Base-by-base conservation (phyloP, 2,888 invertebrate genomes). In the Lampropteryx suffumata region DNA sequence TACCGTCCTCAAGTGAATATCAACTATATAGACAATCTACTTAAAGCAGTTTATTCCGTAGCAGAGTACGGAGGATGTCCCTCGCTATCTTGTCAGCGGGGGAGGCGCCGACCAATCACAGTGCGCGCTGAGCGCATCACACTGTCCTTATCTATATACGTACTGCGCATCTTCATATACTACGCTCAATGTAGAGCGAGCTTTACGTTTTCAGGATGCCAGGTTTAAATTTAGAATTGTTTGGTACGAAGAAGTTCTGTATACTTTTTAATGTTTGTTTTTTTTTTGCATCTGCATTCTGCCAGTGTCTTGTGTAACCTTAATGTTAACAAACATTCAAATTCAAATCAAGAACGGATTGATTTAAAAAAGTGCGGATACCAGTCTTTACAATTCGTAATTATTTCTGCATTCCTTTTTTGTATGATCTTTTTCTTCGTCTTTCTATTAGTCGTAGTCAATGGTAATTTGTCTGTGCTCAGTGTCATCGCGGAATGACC, bases 21-120 rank as follows among this genome's bases (percentile, higher is more conserved):
- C 59, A 55, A 64, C 80, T 67, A 50, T 81, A 72, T 9, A 0
- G 0, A 47, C 0, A n/a, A n/a, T 9, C 0, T 1, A 0, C 1
- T 52, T 67, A 81, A 50, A 66, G 72, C 56, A 12, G 40, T 51
- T 35, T 70, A 59, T 71, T 47, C 68, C 56, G 40, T 50, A 52
- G 55, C 72, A 50, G 32, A 29, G 50, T 41, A 58, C 69, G 80
- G 82, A 85, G 87, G 89, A 89, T 89, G 88, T 68, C 82, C 84
- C 84, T 76, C 76, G 78, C 83, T 89, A 89, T 89, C 89, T 89
- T 90, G 89, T 89, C 89, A 82, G 82, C 84, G 89, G 84, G 89
- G 89, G 86, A 82, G 82, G 81, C 74, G 72, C 65, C 82, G 67
- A 76, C 90, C 90, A 90, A 90, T 90, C 59, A 71, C 66, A 60